Evolutionary conservation across 2,888 invertebrate genomes (phyloP).

Genomic region (Hydraecia micacea): DNA sequence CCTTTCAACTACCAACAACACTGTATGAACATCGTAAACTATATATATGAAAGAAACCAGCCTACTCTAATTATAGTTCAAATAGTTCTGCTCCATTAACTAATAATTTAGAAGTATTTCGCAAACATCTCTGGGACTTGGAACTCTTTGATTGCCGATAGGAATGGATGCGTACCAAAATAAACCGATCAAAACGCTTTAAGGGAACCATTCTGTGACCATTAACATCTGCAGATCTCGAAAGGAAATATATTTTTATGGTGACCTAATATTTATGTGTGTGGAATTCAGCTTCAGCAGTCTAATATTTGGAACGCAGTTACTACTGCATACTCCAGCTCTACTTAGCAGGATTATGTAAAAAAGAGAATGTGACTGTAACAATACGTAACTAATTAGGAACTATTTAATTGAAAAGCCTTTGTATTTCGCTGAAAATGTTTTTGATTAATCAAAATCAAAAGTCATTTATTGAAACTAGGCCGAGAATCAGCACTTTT

Average conservation of each 20-base stretch:
- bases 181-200: slow-evolving; percentile 64
- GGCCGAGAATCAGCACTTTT: no score
- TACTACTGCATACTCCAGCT: no score
- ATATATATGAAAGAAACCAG: slow-evolving; percentile 80
- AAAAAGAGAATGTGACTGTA: slow-evolving; percentile 40
- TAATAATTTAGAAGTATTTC: slow-evolving; percentile 72
- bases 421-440: slow-evolving; percentile 25
- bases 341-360: slow-evolving; percentile 36
- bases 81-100: slow-evolving; percentile 71
- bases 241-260: slow-evolving; percentile 50
- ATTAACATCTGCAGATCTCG: slow-evolving; percentile 36
- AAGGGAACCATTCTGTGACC: slow-evolving; percentile 62
- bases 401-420: slow-evolving; percentile 4
- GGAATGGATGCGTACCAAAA: slow-evolving; percentile 61
- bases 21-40: slow-evolving; percentile 51
- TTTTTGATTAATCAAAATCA: no score
- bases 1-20: background rate
- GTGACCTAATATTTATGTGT: slow-evolving; percentile 44
- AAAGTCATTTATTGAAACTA: no score
- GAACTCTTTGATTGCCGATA: slow-evolving; percentile 66
- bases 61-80: slow-evolving; percentile 60
- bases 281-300: slow-evolving; percentile 22
- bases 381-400: slow-evolving; percentile 40
- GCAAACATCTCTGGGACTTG: slow-evolving; percentile 66
- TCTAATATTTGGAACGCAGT: background rate